A percentile compares a stretch with the other conserved stretches of the same genome.
Evolutionary conservation across 2,113 vertebrate species (phyloP).

Genomic region (Castor canadensis): DNA sequence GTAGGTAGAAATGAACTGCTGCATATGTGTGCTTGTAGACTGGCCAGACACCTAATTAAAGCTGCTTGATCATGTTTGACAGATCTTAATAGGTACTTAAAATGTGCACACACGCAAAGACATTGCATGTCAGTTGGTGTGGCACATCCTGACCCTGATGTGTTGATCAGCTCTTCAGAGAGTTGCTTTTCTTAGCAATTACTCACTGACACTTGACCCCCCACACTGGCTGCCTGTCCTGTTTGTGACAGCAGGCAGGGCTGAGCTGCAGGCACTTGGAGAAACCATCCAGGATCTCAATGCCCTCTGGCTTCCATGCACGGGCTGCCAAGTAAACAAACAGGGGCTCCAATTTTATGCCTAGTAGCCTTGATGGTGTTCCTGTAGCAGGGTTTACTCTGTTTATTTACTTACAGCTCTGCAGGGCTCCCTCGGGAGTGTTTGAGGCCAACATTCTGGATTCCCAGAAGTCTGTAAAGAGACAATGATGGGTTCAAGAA

Average conservation of each 20-base stretch:
- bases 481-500: not conserved
- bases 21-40: not conserved
- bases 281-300: not conserved
- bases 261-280: not conserved
- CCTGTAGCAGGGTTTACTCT: not conserved
- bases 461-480: not conserved
- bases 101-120: not conserved
- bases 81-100: constrained; percentile 60
- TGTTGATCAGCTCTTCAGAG: constrained; percentile 46
- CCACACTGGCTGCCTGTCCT: not conserved
- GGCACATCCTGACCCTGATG: not conserved
- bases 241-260: not conserved
- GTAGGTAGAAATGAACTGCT: not conserved
- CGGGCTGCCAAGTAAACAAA: constrained; percentile 53
- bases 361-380: not conserved
- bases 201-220: constrained; percentile 50
- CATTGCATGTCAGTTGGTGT: not conserved
- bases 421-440: not conserved
- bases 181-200: constrained; percentile 67
- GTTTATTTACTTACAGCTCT: constrained; percentile 50
- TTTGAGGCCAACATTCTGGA: not conserved
- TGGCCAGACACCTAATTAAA: not conserved
- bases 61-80: constrained; percentile 49
- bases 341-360: constrained; percentile 49
- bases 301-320: constrained; percentile 16